Percentiles rank a stretch among this genome's conserved stretches.
phyloP scores from a whole-genome alignment of 23 tunicate species.

The Ascidia mentula region DNA sequence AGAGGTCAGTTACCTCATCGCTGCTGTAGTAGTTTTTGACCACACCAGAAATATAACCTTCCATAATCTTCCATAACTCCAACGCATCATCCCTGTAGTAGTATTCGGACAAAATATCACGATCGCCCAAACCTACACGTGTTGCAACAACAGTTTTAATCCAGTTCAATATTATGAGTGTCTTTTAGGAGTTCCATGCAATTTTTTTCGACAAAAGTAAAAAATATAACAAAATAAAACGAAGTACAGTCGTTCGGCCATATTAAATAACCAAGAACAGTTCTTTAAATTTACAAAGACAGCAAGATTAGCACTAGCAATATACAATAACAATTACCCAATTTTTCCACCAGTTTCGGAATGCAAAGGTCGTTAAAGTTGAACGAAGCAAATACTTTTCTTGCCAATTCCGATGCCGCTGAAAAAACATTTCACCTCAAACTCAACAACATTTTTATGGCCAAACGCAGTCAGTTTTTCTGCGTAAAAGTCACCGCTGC shows the following conservation, averaged over 20 bases:
- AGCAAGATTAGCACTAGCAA: not conserved
- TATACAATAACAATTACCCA: not conserved
- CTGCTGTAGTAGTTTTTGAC: slow-evolving; percentile 28
- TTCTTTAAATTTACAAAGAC: not conserved
- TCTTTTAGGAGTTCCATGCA: too few relatives aligned
- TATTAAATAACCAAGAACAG: too few relatives aligned
- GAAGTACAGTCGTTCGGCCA: too few relatives aligned
- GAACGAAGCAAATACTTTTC: not conserved
- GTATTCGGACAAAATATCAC: slow-evolving; percentile 38
- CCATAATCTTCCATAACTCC: slow-evolving; percentile 49
- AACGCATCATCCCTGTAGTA: slow-evolving; percentile 73
- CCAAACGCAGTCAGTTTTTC: too few relatives aligned
- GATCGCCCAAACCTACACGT: slow-evolving; percentile 41
- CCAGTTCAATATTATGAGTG: not conserved
- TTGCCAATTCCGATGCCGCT: not conserved
- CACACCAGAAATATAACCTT: slow-evolving; percentile 19
- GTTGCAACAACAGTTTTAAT: too few relatives aligned
- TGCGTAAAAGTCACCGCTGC: too few relatives aligned
- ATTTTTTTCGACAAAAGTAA: too few relatives aligned
- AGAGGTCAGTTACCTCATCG: slow-evolving; percentile 23
- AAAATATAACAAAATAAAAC: too few relatives aligned
- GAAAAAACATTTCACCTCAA: too few relatives aligned
- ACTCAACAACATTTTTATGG: too few relatives aligned
- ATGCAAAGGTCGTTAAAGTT: not conserved
- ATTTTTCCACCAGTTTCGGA: not conserved